These are phyloP conservation scores for Dermolepida albohirtum DNA, from an alignment of 2,888 invertebrate genomes.

Conservation along the genomic window DNA sequence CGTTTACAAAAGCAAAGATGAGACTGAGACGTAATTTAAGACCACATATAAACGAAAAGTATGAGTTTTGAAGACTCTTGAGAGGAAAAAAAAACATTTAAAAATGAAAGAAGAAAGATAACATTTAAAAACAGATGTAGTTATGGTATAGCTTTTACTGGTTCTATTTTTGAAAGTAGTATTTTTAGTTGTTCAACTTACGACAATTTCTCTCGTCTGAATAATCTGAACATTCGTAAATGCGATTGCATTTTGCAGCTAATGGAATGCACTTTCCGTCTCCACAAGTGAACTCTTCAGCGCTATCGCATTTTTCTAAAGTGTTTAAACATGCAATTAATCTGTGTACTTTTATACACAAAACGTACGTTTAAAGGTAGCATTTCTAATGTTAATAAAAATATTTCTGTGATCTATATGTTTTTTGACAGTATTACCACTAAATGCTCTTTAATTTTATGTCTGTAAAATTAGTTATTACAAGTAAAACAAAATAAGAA, in stretches of 20 bases:
- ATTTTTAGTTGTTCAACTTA: constrained; percentile 67
- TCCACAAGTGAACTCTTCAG: constrained; percentile 73
- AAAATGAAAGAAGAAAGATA: not conserved
- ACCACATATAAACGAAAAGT: constrained; percentile 14
- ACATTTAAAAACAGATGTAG: constrained; percentile 5
- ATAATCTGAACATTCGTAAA: constrained; percentile 76
- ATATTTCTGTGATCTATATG: constrained; percentile 17
- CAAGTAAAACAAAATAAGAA: too few species aligned
- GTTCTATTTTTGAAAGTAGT: constrained; percentile 15
- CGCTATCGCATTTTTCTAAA: constrained; percentile 50
- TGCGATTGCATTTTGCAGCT: constrained; percentile 78
- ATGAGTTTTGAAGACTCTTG: not conserved
- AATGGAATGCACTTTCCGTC: constrained; percentile 81
- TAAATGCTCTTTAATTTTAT: too few species aligned
- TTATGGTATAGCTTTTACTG: constrained; percentile 13
- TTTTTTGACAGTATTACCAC: not conserved
- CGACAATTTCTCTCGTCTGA: constrained; percentile 77
- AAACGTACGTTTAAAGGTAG: constrained; percentile 6
- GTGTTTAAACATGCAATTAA: constrained; percentile 40
- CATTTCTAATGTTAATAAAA: constrained; percentile 1
- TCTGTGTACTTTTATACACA: not conserved
- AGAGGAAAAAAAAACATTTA: not conserved
- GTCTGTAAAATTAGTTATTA: too few species aligned
- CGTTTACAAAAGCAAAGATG: constrained; percentile 18
- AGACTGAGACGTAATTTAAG: constrained; percentile 11